Base-by-base conservation (phyloP, 2,888 invertebrate genomes). In the Blastobasis adustella region DNA sequence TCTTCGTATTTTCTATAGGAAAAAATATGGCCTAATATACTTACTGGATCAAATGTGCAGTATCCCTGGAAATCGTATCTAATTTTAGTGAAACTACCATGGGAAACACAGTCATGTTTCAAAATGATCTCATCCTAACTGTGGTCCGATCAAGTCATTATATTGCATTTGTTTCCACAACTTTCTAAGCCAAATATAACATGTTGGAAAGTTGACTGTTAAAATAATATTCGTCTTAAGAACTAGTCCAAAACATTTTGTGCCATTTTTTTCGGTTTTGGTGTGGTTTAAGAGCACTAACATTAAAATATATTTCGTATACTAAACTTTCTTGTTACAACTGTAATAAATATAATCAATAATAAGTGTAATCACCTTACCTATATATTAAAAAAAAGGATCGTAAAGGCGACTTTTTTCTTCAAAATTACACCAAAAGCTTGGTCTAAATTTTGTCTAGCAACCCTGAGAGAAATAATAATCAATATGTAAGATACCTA, bases 91-190 rank as follows among this genome's bases (percentile, higher is more conserved):
- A 6, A 43, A 47, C 40, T 42, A 38, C 49, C 38, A 49, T 52
- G 50, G 51, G 49, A 52, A 57, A 46, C 62, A 65, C 67, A 62
- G 79, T 69, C 75, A 71, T 63, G 71, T 74, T 76, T 73, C 67
- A 73, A 69, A 74, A 70, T 84, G 86, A 86, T 86, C 86, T 87
- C 86, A 86, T 23, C 23, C 23, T 82, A 81, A 81, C 79, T 79
- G 73, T 76, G 74, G 80, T 75, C 76, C 76, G 71, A 71, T 70
- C 75, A 67, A 82, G 82, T 82, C 81, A 79, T 78, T 73, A 69
- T 68, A 69, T 72, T 73, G 77, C 79, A 79, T 81, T 79, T 75
- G 65, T 65, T 66, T 60, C 67, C 66, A 64, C 61, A 65, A 59
- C 67, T 74, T 72, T 70, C 66, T 52, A 65, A 57, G 58, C 68